Evolutionary conservation across 2,113 vertebrate genomes (phyloP).

Genomic region (Gracilinanus agilis): DNA sequence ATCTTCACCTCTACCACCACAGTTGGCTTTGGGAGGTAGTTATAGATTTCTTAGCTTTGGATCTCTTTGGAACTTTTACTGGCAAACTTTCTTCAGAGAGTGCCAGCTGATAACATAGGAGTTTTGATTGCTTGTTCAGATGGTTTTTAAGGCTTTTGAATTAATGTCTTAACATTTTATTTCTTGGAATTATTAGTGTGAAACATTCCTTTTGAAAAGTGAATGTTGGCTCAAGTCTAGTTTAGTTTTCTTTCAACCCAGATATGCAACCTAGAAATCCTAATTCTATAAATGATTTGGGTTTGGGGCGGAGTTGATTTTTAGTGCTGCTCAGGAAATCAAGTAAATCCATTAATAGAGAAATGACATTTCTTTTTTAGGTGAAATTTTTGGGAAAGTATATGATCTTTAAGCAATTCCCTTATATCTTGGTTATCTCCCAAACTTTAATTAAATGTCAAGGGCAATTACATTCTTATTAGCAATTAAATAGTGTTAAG

Average conservation of each 20-base stretch:
- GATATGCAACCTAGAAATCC: conserved; percentile 60
- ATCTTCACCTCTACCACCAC: background rate
- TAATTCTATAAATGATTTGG: conserved; percentile 76
- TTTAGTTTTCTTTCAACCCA: conserved; percentile 73
- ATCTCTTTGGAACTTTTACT: conserved; percentile 70
- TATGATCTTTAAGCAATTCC: conserved; percentile 67
- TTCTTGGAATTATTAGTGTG: conserved; percentile 76
- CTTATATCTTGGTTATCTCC: conserved; percentile 66
- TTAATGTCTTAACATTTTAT: conserved; percentile 72
- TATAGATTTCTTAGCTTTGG: conserved; percentile 55
- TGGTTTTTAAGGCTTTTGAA: conserved; percentile 73
- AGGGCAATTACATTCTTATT: conserved; percentile 72
- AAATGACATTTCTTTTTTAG: conserved; percentile 69
- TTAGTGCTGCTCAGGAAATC: conserved; percentile 79
- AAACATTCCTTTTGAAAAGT: conserved; percentile 78
- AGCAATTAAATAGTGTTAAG: conserved; percentile 72
- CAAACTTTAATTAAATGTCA: conserved; percentile 81
- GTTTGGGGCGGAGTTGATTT: conserved; percentile 60
- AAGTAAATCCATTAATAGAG: conserved; percentile 80
- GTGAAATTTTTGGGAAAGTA: conserved; percentile 63
- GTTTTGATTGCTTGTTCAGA: conserved; percentile 81
- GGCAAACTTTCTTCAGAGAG: conserved; percentile 59
- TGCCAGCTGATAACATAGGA: conserved; percentile 54
- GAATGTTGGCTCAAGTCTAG: conserved; percentile 73
- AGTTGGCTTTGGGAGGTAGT: background rate